Evolutionary conservation across 1,140 invertebrate genomes (phyloP).

Genomic region (Scaptomyza graminum): DNA sequence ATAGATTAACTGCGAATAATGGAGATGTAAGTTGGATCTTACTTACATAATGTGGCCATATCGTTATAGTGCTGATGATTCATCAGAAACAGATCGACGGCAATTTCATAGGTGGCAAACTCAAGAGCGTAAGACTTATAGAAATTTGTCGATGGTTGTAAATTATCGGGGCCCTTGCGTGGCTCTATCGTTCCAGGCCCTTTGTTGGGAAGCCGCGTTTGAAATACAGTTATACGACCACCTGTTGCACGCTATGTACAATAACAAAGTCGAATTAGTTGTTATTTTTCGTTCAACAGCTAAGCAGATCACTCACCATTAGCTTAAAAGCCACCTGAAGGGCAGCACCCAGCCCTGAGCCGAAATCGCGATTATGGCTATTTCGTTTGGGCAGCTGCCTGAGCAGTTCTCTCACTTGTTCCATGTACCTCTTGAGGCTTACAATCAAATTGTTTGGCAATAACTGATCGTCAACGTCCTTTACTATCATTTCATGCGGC

Average conservation of each 20-base stretch:
- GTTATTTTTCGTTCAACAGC: not conserved
- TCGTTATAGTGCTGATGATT: conserved; percentile 95
- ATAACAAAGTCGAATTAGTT: not conserved
- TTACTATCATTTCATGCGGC: conserved; percentile 95
- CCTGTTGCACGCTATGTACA: conserved; percentile 91
- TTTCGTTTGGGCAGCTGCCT: conserved; percentile 92
- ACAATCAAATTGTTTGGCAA: conserved; percentile 96
- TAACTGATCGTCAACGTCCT: conserved; percentile 96
- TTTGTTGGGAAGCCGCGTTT: conserved; percentile 94
- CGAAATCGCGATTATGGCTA: conserved; percentile 88
- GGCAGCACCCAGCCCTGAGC: conserved; percentile 95
- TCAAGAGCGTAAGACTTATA: conserved; percentile 98
- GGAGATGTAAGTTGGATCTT: not conserved
- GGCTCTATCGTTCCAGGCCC: conserved; percentile 95
- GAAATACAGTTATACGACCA: conserved; percentile 97
- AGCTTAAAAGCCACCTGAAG: conserved; percentile 96
- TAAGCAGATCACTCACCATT: conserved; percentile 86
- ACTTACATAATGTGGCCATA: conserved; percentile 95
- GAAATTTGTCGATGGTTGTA: conserved; percentile 98
- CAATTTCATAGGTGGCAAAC: conserved; percentile 97
- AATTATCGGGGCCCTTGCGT: conserved; percentile 94
- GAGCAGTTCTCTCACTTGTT: conserved; percentile 92
- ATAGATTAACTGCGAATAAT: not conserved
- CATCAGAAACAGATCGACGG: conserved; percentile 97
- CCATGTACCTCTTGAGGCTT: conserved; percentile 93